phyloP scores from a whole-genome alignment of 2,888 invertebrate genomes.

The Orthosia incerta region DNA sequence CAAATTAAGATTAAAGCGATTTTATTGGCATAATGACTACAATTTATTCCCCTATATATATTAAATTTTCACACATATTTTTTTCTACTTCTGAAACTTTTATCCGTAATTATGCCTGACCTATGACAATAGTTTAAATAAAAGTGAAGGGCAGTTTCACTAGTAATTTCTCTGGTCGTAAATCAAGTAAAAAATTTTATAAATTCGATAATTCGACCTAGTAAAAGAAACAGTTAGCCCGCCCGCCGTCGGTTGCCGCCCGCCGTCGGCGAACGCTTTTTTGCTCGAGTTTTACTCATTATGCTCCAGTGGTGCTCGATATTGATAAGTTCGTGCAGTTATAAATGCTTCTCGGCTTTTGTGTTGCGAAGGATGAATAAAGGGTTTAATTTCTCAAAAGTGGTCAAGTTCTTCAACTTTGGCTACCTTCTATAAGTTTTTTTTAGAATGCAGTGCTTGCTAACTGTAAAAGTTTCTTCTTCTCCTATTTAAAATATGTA shows the following conservation, averaged over 20 bases:
- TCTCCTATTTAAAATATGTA: neutral
- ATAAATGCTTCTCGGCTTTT: constrained; percentile 13
- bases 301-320: constrained; percentile 60
- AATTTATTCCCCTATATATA: neutral
- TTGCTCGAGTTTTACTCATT: constrained; percentile 77
- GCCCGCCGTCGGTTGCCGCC: constrained; percentile 74
- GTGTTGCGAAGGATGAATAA: neutral
- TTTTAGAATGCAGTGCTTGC: neutral
- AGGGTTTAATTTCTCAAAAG: neutral
- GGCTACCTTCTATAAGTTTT: neutral
- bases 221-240: constrained; percentile 80
- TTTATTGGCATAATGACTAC: constrained; percentile 14
- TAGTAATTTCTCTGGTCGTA: constrained; percentile 79
- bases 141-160: constrained; percentile 83
- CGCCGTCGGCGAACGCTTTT: constrained; percentile 77
- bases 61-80: neutral
- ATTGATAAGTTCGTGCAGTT: constrained; percentile 41
- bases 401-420: neutral
- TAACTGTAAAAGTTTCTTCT: neutral
- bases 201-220: constrained; percentile 84
- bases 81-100: neutral
- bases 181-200: constrained; percentile 77
- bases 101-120: constrained; percentile 15
- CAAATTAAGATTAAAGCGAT: neutral
- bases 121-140: constrained; percentile 60